Evolutionary conservation across 2,888 invertebrate genomes (phyloP).

Genomic region (Megaustenia siamemsis): DNA sequence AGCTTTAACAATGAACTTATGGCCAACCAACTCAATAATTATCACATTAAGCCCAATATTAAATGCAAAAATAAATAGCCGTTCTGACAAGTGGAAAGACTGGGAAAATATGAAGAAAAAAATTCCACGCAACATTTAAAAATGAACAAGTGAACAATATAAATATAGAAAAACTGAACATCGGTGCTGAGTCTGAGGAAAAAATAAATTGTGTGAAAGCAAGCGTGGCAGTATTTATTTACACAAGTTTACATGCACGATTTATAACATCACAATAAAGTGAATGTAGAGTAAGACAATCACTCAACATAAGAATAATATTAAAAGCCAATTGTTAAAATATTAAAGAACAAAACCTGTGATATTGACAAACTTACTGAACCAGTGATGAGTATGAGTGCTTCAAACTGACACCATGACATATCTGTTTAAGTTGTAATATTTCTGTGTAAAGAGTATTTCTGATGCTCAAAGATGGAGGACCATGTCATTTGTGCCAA

Average conservation of each 20-base stretch:
- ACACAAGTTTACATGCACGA: background rate
- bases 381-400: too few relatives aligned
- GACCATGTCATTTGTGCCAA: too few relatives aligned
- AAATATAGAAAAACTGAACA: background rate
- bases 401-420: too few relatives aligned
- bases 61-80: background rate
- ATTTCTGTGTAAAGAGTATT: too few relatives aligned
- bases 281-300: background rate
- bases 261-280: background rate
- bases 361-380: too few relatives aligned
- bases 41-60: background rate
- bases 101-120: background rate
- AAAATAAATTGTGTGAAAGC: background rate
- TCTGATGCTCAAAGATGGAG: too few relatives aligned
- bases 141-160: background rate
- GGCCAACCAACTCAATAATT: background rate
- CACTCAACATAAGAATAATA: background rate
- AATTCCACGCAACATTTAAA: background rate
- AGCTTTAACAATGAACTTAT: too few relatives aligned
- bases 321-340: too few relatives aligned
- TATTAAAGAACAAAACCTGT: too few relatives aligned
- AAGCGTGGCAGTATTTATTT: background rate
- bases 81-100: background rate
- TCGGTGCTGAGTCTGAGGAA: background rate
- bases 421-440: too few relatives aligned